Evolutionary conservation across 2,888 invertebrate genomes (phyloP).

Genomic region (Sericinus montela): DNA sequence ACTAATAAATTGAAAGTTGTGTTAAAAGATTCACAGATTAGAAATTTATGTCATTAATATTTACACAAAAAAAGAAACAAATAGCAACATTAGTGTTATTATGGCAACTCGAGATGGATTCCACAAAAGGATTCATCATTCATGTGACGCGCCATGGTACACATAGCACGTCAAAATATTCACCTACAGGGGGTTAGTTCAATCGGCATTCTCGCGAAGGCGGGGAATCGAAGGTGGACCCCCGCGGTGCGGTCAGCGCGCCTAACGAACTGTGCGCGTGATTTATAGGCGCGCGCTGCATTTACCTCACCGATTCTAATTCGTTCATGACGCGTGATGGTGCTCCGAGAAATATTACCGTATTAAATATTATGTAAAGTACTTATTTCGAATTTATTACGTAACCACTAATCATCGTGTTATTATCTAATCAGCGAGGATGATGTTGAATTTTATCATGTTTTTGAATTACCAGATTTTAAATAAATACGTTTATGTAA

Average conservation of each 20-base stretch:
- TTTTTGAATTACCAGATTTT: no score
- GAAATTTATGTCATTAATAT: no score
- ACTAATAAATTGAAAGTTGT: no score
- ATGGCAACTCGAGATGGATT: conserved; percentile 20
- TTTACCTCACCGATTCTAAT: conserved; percentile 61
- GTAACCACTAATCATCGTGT: background rate
- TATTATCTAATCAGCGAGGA: no score
- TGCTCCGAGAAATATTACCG: conserved; percentile 38
- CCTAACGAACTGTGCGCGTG: conserved; percentile 73
- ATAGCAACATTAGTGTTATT: background rate
- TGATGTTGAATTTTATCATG: no score
- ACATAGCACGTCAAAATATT: conserved; percentile 70
- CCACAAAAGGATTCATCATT: conserved; percentile 44
- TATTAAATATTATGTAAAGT: conserved; percentile 4
- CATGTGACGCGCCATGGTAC: conserved; percentile 52
- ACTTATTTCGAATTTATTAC: background rate
- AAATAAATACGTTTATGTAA: no score
- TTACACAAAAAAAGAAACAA: no score
- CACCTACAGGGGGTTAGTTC: conserved; percentile 65
- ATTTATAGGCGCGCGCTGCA: conserved; percentile 55
- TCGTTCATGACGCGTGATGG: conserved; percentile 68
- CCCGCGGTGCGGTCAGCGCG: conserved; percentile 61
- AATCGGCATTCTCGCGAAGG: conserved; percentile 61
- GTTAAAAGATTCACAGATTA: no score
- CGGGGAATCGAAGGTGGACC: conserved; percentile 67